Base-by-base conservation (phyloP, 30 jellyfish, hydroid and myxozoan genomes). In the Pelagia noctiluca region DNA sequence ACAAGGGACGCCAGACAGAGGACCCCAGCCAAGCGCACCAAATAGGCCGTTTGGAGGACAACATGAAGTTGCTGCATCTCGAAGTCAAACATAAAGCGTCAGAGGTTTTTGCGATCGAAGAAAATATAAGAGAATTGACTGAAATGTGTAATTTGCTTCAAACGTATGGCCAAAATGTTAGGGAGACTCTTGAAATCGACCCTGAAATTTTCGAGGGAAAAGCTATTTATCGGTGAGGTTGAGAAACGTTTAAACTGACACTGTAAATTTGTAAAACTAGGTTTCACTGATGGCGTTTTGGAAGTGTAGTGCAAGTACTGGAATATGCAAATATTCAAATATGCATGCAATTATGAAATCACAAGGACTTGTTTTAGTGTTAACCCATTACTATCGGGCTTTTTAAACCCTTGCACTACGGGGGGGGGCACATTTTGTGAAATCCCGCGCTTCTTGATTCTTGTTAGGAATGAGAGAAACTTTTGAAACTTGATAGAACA, bases 181-280 rank as follows among this genome's bases (percentile, higher is more conserved):
- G 70, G 46, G 85, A 82, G 60, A 82, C 92, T 22, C 75, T 82
- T 2, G 92, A 82, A 37, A 52, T 82, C 79, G 92, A 82, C 63
- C 92, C 92, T 8, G 92, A 82, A 70, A 37, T 82, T 48, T 82
- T 82, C 33, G 92, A 82, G 34, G 92, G 92, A 26, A 82, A 82
- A 35, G 92, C 74, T 52, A 80, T 82, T 37, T 82, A 10, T 19
- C 16, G 26, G 21, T 52, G 68, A 52, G 26, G 35, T n/a, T n/a
- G n/a, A n/a, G n/a, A n/a, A n/a, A n/a, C n/a, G n/a, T n/a, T n/a
- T n/a, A n/a, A n/a, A n/a, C n/a, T n/a, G n/a, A n/a, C n/a, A n/a
- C n/a, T n/a, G n/a, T n/a, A n/a, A n/a, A n/a, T n/a, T n/a, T n/a
- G n/a, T n/a, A n/a, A n/a, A n/a, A n/a, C n/a, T n/a, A n/a, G n/a